These are phyloP conservation scores for Cheilosia vulpina DNA, from an alignment of 2,888 invertebrate species.

Conservation along the genomic window DNA sequence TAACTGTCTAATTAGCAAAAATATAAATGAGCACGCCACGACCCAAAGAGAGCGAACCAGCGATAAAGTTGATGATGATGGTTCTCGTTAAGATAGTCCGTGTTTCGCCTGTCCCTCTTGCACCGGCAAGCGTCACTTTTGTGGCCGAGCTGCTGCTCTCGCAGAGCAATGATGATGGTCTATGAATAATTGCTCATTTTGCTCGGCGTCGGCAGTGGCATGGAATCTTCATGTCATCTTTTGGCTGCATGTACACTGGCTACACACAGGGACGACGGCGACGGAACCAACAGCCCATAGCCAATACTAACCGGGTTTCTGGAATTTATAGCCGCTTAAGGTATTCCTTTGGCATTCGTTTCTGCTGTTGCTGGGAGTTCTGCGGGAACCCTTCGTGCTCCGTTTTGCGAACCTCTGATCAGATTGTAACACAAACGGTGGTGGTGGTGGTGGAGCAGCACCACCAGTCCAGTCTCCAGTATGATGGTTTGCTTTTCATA, in stretches of 20 bases:
- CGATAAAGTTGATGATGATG: conserved; percentile 72
- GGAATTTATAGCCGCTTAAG: conserved; percentile 74
- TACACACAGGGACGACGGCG: conserved; percentile 1
- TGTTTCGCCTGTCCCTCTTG: conserved; percentile 6
- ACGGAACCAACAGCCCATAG: conserved; percentile 65
- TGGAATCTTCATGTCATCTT: conserved; percentile 74
- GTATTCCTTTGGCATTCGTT: conserved; percentile 67
- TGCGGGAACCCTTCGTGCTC: conserved; percentile 66
- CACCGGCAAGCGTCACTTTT: not conserved
- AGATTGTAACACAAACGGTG: conserved; percentile 68
- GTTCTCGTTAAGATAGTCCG: conserved; percentile 73
- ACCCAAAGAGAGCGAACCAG: conserved; percentile 62
- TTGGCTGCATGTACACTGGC: conserved; percentile 33
- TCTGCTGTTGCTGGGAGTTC: conserved; percentile 4
- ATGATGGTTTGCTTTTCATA: conserved; percentile 55
- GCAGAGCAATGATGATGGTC: conserved; percentile 59
- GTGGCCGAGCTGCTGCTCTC: not conserved
- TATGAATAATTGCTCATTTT: conserved; percentile 74
- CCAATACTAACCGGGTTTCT: conserved; percentile 71
- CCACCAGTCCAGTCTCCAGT: conserved; percentile 39
- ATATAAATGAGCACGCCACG: conserved; percentile 74
- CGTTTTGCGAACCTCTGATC: conserved; percentile 67
- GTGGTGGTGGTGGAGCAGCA: conserved; percentile 7
- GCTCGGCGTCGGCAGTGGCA: conserved; percentile 53
- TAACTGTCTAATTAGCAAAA: conserved; percentile 75